Evolutionary conservation across 2,888 invertebrate genomes (phyloP).

Genomic region (Mechanitis messenoides): DNA sequence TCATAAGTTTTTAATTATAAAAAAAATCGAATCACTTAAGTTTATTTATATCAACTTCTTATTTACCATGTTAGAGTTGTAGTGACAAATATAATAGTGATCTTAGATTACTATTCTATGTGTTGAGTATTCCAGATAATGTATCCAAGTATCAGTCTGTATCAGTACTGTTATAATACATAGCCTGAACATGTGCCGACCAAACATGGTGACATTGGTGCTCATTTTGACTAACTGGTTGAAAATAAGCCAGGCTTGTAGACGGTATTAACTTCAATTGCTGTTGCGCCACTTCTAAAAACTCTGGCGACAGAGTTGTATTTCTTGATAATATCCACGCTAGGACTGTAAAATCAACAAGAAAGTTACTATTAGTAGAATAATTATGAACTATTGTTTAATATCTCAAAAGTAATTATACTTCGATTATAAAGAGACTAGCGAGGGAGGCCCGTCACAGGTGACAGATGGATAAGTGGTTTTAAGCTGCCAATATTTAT

Average conservation of each 20-base stretch:
- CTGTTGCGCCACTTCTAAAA: conserved; percentile 35
- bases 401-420: not conserved
- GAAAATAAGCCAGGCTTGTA: conserved; percentile 46
- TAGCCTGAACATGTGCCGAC: conserved; percentile 59
- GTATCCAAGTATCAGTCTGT: not conserved
- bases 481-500: too few relatives aligned
- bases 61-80: too few relatives aligned
- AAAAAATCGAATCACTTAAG: too few relatives aligned
- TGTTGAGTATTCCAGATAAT: not conserved
- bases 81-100: too few relatives aligned
- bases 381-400: not conserved
- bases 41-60: too few relatives aligned
- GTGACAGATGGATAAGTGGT: too few relatives aligned
- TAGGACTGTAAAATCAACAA: conserved; percentile 40
- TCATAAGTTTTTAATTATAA: too few relatives aligned
- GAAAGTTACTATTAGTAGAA: not conserved
- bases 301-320: conserved; percentile 36
- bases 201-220: conserved; percentile 45
- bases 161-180: conserved; percentile 24
- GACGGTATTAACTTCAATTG: conserved; percentile 50
- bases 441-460: too few relatives aligned
- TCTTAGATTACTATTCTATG: not conserved
- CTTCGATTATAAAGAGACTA: not conserved
- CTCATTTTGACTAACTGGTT: conserved; percentile 47
- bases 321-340: conserved; percentile 62